phyloP scores from a whole-genome alignment of 2,797 vertebrate genomes.

The Ambastaia sidthimunki region DNA sequence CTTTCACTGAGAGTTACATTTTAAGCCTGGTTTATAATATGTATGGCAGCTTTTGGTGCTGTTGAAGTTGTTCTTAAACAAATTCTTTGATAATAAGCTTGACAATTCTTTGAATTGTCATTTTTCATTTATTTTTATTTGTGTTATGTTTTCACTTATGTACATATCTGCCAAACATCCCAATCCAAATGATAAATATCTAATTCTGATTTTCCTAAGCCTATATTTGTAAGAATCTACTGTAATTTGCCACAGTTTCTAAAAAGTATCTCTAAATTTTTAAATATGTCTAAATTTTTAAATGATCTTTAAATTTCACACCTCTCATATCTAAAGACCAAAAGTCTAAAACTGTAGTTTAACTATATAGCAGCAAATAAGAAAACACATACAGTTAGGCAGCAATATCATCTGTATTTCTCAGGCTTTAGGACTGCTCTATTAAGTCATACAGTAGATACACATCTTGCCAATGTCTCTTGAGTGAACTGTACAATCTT shows the following conservation, averaged over 20 bases:
- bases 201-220: neutral
- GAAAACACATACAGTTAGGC: neutral
- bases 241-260: neutral
- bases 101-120: too few species aligned
- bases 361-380: neutral
- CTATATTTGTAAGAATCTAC: neutral
- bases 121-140: too few species aligned
- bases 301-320: constrained; percentile 21
- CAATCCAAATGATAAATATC: neutral
- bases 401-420: neutral
- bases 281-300: too few species aligned
- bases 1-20: too few species aligned
- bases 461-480: constrained; percentile 16
- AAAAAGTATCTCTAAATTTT: neutral
- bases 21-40: too few species aligned
- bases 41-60: too few species aligned
- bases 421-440: neutral
- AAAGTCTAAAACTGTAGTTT: neutral
- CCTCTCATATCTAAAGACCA: neutral
- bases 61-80: too few species aligned
- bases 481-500: neutral
- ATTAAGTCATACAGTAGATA: neutral
- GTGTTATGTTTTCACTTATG: neutral
- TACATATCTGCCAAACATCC: neutral
- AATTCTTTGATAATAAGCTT: too few species aligned